Evolutionary conservation across 2,113 vertebrate genomes (phyloP), one percentile per base, ranked within the genome.

Genomic region (Trichomycterus rosablanca): DNA sequence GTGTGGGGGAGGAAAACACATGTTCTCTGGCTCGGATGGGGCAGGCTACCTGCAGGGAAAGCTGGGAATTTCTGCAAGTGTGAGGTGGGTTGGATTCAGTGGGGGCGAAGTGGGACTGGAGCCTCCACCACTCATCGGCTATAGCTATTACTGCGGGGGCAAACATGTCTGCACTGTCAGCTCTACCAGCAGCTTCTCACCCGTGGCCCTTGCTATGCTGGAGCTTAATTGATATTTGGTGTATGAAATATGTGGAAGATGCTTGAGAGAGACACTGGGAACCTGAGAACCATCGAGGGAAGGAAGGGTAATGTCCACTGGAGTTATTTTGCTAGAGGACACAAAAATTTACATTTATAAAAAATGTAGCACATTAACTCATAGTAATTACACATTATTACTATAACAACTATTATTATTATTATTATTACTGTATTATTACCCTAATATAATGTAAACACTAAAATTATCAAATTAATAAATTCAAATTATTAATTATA

Each of bases 41-140:
- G 83, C 78, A 77, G 89, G 85, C 83, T 85, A 89, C 91, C 90
- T 89, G 88, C 87, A 78, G 90, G 89, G 91, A 89, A 81, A 80
- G 77, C 81, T 87, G 86, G 88, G 85, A 88, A 88, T 88, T 84
- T 80, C 82, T 85, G 76, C 80, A 86, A 81, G 83, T 83, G 81
- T 76, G 76, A 77, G 66, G 66, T 18, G n/a, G n/a, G n/a, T n/a
- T n/a, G n/a, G n/a, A n/a, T n/a, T n/a, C n/a, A n/a, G n/a, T n/a
- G n/a, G n/a, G 26, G 26, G 26, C 3, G 26, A 30, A 30, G 7
- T 30, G 26, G n/a, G n/a, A n/a, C n/a, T n/a, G n/a, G n/a, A n/a
- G n/a, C n/a, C n/a, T n/a, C n/a, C n/a, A n/a, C n/a, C 73, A 68
- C 30, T 34, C 5, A 10, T 34, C 10, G 30, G 66, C 75, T 65